Percentiles rank a stretch among this genome's conserved stretches.
Conservation (phyloP, 2,797 vertebrate genomes). For the Myripristis jacobus region DNA sequence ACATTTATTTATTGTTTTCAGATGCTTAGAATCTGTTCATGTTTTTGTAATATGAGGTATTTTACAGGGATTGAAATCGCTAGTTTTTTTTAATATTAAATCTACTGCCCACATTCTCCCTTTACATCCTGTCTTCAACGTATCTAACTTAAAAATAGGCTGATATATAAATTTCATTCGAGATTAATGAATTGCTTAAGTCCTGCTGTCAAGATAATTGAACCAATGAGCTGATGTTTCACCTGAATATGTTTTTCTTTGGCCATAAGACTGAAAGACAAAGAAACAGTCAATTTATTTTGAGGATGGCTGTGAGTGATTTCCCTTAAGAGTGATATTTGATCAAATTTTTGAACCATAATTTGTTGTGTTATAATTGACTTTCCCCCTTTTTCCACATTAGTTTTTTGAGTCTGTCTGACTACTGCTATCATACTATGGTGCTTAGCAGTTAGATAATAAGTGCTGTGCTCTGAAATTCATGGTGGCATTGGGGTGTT, state of each 20-base stretch:
- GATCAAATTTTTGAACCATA: neutral
- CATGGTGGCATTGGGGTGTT: too few species aligned
- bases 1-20: slow-evolving; percentile 47
- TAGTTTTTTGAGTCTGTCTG: neutral
- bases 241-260: too few species aligned
- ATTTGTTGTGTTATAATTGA: neutral
- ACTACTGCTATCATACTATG: neutral
- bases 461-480: slow-evolving; percentile 1
- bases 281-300: slow-evolving; percentile 1
- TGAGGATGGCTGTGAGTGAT: slow-evolving; percentile 19
- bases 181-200: neutral
- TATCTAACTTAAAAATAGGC: slow-evolving; percentile 1
- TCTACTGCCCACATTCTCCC: too few species aligned
- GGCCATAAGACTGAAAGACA: too few species aligned
- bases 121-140: neutral
- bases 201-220: slow-evolving; percentile 1
- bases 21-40: slow-evolving; percentile 23
- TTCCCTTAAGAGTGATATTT: too few species aligned
- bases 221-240: too few species aligned
- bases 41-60: neutral
- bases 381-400: neutral
- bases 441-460: neutral
- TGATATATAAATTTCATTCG: slow-evolving; percentile 32
- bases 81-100: too few species aligned
- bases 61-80: too few species aligned